Evolutionary conservation across 1,140 invertebrate genomes (phyloP).

Genomic region (Drosophila kurseongensis): DNA sequence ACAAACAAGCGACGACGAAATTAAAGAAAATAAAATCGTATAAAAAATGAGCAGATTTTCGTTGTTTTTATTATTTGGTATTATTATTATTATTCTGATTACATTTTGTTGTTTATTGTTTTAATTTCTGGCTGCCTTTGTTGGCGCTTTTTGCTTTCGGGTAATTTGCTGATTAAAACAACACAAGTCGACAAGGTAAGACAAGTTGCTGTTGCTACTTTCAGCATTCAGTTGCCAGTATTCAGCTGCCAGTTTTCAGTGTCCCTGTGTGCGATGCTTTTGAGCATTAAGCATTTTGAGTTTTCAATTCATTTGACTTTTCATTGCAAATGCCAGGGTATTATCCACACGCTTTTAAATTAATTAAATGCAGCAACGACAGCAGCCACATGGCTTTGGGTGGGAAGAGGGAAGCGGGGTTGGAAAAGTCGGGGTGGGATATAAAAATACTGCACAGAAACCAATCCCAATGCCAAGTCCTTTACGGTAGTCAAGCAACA

Average conservation of each 20-base stretch:
- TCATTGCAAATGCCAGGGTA: constrained; percentile 79
- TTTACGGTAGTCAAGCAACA: constrained; percentile 44
- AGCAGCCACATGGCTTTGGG: not conserved
- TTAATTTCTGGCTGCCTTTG: constrained; percentile 39
- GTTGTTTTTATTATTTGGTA: constrained; percentile 44
- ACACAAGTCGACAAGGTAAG: constrained; percentile 44
- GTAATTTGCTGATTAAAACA: constrained; percentile 75
- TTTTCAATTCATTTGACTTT: constrained; percentile 83
- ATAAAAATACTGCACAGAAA: constrained; percentile 28
- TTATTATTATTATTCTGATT: constrained; percentile 55
- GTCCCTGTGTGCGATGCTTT: constrained; percentile 44
- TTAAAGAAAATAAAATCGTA: constrained; percentile 34
- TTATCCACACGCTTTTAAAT: constrained; percentile 83
- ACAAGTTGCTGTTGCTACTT: constrained; percentile 37
- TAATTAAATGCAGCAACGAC: constrained; percentile 72
- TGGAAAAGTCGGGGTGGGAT: not conserved
- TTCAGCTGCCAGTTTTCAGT: constrained; percentile 64
- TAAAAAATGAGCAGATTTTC: constrained; percentile 44
- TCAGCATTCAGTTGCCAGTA: constrained; percentile 68
- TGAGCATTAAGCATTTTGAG: constrained; percentile 73
- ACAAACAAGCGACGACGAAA: not conserved
- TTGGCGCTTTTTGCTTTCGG: constrained; percentile 24
- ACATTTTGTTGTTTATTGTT: constrained; percentile 61
- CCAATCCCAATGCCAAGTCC: constrained; percentile 29
- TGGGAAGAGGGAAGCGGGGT: not conserved